A percentile compares a stretch with the other conserved stretches of the same genome.
Conservation (phyloP, 1,140 invertebrate genomes). For the Ganaspis sp. region DNA sequence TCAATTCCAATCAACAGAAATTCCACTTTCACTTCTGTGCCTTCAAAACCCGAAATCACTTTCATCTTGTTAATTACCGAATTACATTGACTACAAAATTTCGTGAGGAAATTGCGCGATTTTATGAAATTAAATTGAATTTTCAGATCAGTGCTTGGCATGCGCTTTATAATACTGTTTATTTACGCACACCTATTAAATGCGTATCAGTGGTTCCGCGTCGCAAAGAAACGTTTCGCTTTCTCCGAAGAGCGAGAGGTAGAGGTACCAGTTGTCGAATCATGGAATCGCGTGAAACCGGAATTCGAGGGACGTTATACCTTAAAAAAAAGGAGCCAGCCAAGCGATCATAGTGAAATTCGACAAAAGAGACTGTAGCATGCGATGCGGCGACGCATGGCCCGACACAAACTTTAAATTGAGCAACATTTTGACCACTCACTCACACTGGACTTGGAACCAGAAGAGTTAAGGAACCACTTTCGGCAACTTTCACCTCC, state of each 20-base stretch:
- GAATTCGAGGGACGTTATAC: background rate
- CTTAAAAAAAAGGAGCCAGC: background rate
- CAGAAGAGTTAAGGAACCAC: slow-evolving; percentile 29
- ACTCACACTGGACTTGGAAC: slow-evolving; percentile 21
- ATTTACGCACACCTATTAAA: background rate
- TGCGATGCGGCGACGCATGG: background rate
- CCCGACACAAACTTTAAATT: background rate
- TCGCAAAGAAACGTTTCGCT: slow-evolving; percentile 27
- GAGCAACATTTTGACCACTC: slow-evolving; percentile 27
- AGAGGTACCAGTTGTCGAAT: background rate
- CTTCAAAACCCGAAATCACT: too few relatives aligned
- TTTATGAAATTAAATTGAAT: background rate
- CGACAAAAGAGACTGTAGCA: background rate
- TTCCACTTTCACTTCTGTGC: too few relatives aligned
- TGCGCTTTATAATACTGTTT: background rate
- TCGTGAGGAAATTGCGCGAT: background rate
- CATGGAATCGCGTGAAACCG: background rate
- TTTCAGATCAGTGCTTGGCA: background rate
- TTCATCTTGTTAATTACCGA: too few relatives aligned
- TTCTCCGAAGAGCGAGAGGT: slow-evolving; percentile 2
- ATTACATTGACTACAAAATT: background rate
- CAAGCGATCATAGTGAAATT: slow-evolving; percentile 20
- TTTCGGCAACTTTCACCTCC: slow-evolving; percentile 28
- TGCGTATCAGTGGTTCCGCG: slow-evolving; percentile 15
- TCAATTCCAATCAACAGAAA: too few relatives aligned